Evolutionary conservation across 1,140 invertebrate genomes (phyloP).

Genomic region (Formica selysi): DNA sequence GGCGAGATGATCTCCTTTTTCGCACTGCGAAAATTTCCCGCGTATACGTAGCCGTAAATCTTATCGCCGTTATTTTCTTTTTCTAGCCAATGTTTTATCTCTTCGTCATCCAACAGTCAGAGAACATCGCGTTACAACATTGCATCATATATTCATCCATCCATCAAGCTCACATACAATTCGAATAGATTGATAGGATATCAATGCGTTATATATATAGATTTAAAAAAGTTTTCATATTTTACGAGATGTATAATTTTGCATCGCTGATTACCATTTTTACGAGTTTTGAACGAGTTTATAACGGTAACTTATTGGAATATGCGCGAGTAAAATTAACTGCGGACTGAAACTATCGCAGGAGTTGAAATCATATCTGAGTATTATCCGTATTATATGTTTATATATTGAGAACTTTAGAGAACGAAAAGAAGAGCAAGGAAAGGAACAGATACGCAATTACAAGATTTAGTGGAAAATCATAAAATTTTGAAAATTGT

Average conservation of each 20-base stretch:
- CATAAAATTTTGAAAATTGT: neutral
- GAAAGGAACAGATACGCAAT: neutral
- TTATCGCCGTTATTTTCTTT: conserved; percentile 48
- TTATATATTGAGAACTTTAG: neutral
- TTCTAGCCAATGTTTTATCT: conserved; percentile 47
- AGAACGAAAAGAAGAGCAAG: neutral
- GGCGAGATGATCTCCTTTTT: conserved; percentile 67
- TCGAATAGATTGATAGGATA: neutral
- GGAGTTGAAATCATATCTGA: neutral
- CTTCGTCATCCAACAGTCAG: conserved; percentile 28
- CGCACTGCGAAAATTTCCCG: conserved; percentile 52
- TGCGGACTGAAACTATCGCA: conserved; percentile 7
- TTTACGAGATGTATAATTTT: conserved; percentile 19
- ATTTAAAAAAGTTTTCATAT: conserved; percentile 24
- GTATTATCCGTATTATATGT: conserved; percentile 1
- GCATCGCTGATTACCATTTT: neutral
- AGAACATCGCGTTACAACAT: conserved; percentile 16
- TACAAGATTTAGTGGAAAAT: neutral
- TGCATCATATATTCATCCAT: neutral
- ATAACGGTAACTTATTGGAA: neutral
- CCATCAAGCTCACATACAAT: neutral
- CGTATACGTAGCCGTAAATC: conserved; percentile 35
- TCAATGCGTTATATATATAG: too few species aligned
- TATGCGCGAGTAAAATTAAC: conserved; percentile 28
- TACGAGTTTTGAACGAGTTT: conserved; percentile 32